Base-by-base conservation (phyloP, 2,797 vertebrate genomes). In the Manis pentadactyla region DNA sequence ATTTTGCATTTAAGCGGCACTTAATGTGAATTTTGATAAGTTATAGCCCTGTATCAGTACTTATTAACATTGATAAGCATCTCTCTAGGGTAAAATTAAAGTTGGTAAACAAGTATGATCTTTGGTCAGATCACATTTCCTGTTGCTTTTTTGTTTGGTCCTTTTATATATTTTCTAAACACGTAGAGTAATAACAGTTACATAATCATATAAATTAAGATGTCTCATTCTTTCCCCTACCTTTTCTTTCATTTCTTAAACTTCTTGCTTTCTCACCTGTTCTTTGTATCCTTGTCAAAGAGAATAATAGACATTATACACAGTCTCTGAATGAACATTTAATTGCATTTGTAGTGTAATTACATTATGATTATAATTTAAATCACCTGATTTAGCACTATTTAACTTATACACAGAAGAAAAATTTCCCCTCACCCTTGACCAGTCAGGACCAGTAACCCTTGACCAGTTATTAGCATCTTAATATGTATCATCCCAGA, bases 1-100 rank as follows among this genome's bases (percentile, higher is more conserved):
- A 83, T 87, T 91, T 87, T 96, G 31, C 42, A 77, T 77, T 87
- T 82, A 75, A n/a, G 49, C 82, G 21, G 18, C 17, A 87, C 18
- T 84, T 71, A 69, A 14, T 68, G 73, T 82, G n/a, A 75, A 34
- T 73, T 91, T 75, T 86, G 29, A n/a, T 37, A 85, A 78, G 14
- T 61, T 73, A 42, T 13, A 64, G 14, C 13, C 18, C 71, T 59
- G 25, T 49, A 69, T 84, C 21, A 93, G n/a, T 73, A 79, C 57
- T 74, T 39, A 37, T 42, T 69, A 85, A n/a, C 49, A 73, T 39
- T 66, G 49, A 42, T 51, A 68, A 46, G 37, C 17, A 66, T 29
- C 59, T 81, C 29, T 74, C 49, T 71, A 68, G 75, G 29, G 13
- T 79, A 89, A 95, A 93, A 10, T 71, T 71, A 69, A 63, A 79